Evolutionary conservation across 2,888 invertebrate genomes (phyloP), one percentile per base, ranked within the genome.

Genomic region (Hyles lineata): DNA sequence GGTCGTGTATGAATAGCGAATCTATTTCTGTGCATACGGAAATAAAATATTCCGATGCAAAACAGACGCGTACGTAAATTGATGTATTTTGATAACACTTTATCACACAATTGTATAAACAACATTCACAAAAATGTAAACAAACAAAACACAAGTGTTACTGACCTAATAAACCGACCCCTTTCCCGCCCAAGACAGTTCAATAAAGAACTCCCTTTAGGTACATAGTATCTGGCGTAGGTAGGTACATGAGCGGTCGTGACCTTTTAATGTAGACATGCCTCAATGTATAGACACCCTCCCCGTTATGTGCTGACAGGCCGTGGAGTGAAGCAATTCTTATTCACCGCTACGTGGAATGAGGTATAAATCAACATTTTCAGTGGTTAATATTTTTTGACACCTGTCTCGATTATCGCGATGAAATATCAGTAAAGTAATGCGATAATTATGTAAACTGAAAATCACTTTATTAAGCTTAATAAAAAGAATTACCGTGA

Each of bases 151-250:
- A 88, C 88, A 84, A 88, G 90, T 92, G 92, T 91, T 91, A 93
- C 91, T 94, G 94, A 94, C 94, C 94, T 93, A 93, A 92, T 93
- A 93, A 92, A 89, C 84, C 90, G 91, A 90, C 91, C 93, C 93
- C 92, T 92, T 91, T 90, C 85, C 83, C 89, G 87, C 89, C 89
- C 92, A 91, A 92, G 90, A 90, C 89, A 85, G 89, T 90, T 93
- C 92, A 92, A 93, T 93, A 93, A 93, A 93, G 92, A 93, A 92
- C 92, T 93, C 93, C 90, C 91, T 90, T 87, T 91, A 89, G 89
- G 89, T 90, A 90, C 88, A 82, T 90, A 88, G 87, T 87, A 89
- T 89, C 88, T 86, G 83, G 85, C 85, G 88, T 91, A 91, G 87
- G 90, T 91, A 92, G 79, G 73, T 76, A 75, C 78, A 79, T 78